These are phyloP conservation scores for Drosophila pegasa DNA, from an alignment of 2,888 invertebrate genomes.

Conservation along the genomic window DNA sequence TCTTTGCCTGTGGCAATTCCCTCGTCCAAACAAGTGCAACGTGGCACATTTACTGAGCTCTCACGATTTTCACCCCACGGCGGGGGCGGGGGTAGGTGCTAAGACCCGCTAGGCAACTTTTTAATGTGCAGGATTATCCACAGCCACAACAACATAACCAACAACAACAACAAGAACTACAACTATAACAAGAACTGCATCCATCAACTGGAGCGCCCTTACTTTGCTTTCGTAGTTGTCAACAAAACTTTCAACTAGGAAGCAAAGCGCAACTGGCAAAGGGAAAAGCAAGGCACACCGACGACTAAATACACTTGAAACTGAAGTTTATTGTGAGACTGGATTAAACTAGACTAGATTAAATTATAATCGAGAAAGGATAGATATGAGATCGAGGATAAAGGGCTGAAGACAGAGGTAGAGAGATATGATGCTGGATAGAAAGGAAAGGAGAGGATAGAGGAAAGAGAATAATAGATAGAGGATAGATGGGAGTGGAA, in stretches of 20 bases:
- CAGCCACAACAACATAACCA: slow-evolving; percentile 25
- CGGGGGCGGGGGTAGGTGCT: slow-evolving; percentile 4
- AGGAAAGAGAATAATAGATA: neutral
- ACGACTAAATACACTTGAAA: neutral
- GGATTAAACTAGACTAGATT: too few relatives aligned
- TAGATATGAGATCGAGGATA: neutral
- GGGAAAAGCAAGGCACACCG: neutral
- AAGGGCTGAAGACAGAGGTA: too few relatives aligned
- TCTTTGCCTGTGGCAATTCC: slow-evolving; percentile 42
- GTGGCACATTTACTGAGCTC: slow-evolving; percentile 72
- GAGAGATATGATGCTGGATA: too few relatives aligned
- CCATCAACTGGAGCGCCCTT: slow-evolving; percentile 75
- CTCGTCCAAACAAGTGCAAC: slow-evolving; percentile 69
- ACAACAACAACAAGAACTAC: slow-evolving; percentile 25
- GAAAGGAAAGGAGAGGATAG: too few relatives aligned
- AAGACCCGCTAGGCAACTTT: slow-evolving; percentile 62
- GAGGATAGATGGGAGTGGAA: neutral
- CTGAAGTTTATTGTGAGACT: neutral
- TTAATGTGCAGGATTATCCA: slow-evolving; percentile 75
- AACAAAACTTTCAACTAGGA: slow-evolving; percentile 66
- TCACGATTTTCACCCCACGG: slow-evolving; percentile 76
- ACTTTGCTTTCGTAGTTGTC: slow-evolving; percentile 54
- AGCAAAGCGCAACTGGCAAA: slow-evolving; percentile 38
- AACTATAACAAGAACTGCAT: slow-evolving; percentile 53
- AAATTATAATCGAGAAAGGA: neutral